Evolutionary conservation across 2,797 vertebrate genomes (phyloP).

Genomic region (Dendrocincla fuliginosa): DNA sequence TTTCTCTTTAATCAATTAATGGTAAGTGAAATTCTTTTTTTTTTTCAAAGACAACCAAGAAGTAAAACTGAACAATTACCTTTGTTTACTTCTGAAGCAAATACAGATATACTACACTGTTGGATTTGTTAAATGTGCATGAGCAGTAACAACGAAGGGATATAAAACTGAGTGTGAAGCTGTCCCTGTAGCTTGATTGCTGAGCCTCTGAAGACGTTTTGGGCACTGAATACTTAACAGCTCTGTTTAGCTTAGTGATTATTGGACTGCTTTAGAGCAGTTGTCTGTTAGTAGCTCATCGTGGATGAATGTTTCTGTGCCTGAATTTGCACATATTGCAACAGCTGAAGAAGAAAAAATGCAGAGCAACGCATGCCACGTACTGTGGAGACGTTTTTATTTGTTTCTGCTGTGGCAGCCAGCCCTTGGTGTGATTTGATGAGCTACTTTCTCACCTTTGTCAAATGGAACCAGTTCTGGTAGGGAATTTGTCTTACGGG

Average conservation of each 20-base stretch:
- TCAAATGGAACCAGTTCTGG: neutral
- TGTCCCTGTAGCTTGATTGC: neutral
- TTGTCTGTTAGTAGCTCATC: neutral
- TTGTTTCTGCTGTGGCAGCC: neutral
- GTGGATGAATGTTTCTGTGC: neutral
- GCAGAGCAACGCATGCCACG: neutral
- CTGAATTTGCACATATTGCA: neutral
- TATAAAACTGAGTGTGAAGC: neutral
- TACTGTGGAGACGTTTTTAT: neutral
- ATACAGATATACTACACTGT: neutral
- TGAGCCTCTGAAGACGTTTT: neutral
- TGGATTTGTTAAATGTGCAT: neutral
- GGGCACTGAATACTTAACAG: neutral
- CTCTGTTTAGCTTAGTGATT: neutral
- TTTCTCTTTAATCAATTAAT: neutral
- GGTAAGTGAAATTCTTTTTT: neutral
- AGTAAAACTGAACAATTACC: neutral
- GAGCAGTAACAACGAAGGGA: neutral
- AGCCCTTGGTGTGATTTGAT: neutral
- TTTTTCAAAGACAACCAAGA: neutral
- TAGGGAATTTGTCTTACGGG: neutral
- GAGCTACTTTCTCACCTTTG: neutral
- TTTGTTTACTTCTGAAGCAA: neutral
- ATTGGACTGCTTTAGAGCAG: neutral
- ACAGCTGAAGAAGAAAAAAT: neutral